Base-by-base conservation (phyloP, 2,797 vertebrate species). In the Scarus forsteni region DNA sequence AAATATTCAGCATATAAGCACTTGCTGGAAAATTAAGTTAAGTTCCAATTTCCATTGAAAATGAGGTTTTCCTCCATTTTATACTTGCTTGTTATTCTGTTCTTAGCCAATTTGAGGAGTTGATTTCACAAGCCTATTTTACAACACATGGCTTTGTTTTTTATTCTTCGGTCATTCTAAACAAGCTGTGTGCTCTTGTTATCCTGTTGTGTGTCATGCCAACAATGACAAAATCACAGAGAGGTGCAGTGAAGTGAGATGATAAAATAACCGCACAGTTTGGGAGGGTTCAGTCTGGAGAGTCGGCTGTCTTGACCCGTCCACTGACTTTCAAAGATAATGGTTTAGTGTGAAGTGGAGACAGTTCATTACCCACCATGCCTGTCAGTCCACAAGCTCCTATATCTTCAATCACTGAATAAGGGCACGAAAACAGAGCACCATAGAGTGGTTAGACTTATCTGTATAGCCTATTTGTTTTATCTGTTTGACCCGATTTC, bases 321-420 rank as follows among this genome's bases (percentile, higher is more conserved):
- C 61, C 15, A 66, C 43, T 86, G 85, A 92, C 87, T 88, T 90
- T 90, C 79, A 87, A n/a, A 69, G 84, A 82, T 76, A 75, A 86
- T 73, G 27, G 82, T 73, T 49, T 60, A 58, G 63, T 64, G 27
- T 39, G 56, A 34, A 81, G 78, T 72, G 75, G 81, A 88, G 76
- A 69, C 75, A 72, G 75, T 87, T 90, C 80, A 87, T 89, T 89
- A 88, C 64, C 59, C 60, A 54, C 65, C 63, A 58, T 85, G 73
- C 72, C 71, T 84, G 85, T 85, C 86, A 80, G 81, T 76, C 52
- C 61, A 62, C 46, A 27, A 50, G 56, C 66, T 70, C 61, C 61
- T 57, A 58, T 60, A 63, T 78, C 55, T 59, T 78, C 79, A 66
- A 73, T 81, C 79, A 76, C 70, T 58, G 77, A 76, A 85, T 64